Evolutionary conservation across 1,140 invertebrate genomes (phyloP).

Genomic region (Drosophila santomea): DNA sequence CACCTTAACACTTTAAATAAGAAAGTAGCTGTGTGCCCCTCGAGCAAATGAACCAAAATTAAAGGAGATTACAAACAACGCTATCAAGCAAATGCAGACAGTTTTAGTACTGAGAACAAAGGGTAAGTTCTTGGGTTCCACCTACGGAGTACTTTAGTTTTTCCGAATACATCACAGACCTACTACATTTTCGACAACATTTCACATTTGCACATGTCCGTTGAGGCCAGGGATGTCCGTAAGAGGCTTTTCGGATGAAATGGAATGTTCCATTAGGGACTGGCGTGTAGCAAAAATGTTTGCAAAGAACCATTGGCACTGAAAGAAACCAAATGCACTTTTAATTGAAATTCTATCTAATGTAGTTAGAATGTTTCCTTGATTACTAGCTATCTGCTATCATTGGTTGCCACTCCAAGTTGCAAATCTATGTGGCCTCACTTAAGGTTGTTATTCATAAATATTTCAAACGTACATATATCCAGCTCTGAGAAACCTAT

Average conservation of each 20-base stretch:
- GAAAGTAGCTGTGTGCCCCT: conserved; percentile 16
- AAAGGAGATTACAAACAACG: conserved; percentile 22
- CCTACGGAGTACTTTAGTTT: neutral
- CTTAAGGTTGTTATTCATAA: too few relatives aligned
- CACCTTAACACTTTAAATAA: neutral
- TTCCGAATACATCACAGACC: too few relatives aligned
- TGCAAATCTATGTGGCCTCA: too few relatives aligned
- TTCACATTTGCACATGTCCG: conserved; percentile 10
- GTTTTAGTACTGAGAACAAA: conserved; percentile 5
- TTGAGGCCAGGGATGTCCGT: conserved; percentile 4
- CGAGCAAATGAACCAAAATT: conserved; percentile 22
- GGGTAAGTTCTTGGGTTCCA: conserved; percentile 7
- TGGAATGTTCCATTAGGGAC: conserved; percentile 7
- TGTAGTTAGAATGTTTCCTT: too few relatives aligned
- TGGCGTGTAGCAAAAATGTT: conserved; percentile 7
- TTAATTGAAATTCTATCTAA: too few relatives aligned
- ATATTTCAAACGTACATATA: neutral
- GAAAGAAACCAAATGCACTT: neutral
- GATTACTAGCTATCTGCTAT: too few relatives aligned
- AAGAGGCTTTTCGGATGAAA: conserved; percentile 36
- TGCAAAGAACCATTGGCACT: neutral
- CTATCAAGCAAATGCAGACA: conserved; percentile 22
- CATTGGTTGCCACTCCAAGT: too few relatives aligned
- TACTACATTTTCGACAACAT: neutral
- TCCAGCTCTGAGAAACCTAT: neutral